Base-by-base conservation (phyloP, 2,113 vertebrate genomes). In the Lepus europaeus region DNA sequence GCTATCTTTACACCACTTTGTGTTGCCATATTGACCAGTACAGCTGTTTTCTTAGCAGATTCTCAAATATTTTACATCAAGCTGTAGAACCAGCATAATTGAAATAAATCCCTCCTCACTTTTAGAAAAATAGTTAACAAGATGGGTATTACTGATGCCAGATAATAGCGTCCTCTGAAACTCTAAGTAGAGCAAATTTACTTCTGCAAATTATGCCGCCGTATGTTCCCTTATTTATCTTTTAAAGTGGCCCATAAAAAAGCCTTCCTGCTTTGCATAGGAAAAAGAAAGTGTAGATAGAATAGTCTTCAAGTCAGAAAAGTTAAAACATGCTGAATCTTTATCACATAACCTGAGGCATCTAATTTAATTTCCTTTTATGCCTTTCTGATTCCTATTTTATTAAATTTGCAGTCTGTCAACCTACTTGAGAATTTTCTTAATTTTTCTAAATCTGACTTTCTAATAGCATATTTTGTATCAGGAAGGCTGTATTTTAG, bases 291-390 rank as follows among this genome's bases (percentile, higher is more conserved):
- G 33, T 94, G 3, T 14, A 81, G 56, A 59, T 78, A 7, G 51
- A 92, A 85, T 61, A 77, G 45, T 64, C 78, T 94, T 89, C 66
- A 79, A 91, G 61, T 90, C 87, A 91, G 83, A 93, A 89, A 97
- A 95, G 87, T 84, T 89, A 89, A 89, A 87, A 45, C 92, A 87
- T 83, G 87, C 36, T 73, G 61, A 94, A 96, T 88, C 74, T 78
- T 92, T 92, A 93, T 76, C 93, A 90, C 20, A 94, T 97, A 94
- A 92, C 91, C 88, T 31, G 64, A 85, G 88, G 69, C 87, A 89
- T 93, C 74, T 61, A 90, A 94, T 76, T 96, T 93, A 95, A 96
- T 97, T 97, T 96, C 86, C 93, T 93, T 88, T 85, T 97, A 89
- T 94, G 74, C 61, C 64, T 92, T 93, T 89, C 64, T 96, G 90